Base-by-base conservation (phyloP, 1,140 invertebrate genomes). In the Microplitis mediator region DNA sequence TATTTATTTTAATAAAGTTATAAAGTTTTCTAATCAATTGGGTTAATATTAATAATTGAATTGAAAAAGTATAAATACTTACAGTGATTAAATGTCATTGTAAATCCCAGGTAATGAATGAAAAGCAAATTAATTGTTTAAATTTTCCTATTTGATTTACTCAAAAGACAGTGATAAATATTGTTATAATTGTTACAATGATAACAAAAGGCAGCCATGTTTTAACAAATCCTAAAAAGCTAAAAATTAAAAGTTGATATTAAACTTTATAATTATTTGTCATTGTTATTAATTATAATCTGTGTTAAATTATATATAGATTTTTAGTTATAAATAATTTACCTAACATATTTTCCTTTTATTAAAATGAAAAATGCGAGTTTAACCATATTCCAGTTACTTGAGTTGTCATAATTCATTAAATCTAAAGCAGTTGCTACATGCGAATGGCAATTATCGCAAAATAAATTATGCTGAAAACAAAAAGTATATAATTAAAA, bases 381-480 rank as follows among this genome's bases (percentile, higher is more conserved):
- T 82, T 95, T 95, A 0, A 98, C 90, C 97, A 98, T 98, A 81
- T 98, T 98, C 95, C 96, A 99, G 34, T 88, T 91, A 6, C 85
- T 90, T 61, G 90, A 92, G 61, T 91, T 90, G 69, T 93, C 87
- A 82, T 98, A 99, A 32, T 90, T 88, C 97, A 99, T 99, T 60
- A 94, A 85, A 82, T 97, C 97, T n/a, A 99, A 87, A 3, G 98
- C 97, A 72, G 91, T 93, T 0, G 97, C 97, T 58, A 98, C 97
- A 88, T 99, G 97, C 0, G 97, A 99, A 86, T 99, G 98, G 81
- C 98, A 99, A 86, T 99, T 99, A 84, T 99, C 98, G 86, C 96
- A 98, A 78, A 92, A 95, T 74, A 99, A 87, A 84, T 98, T 99
- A 81, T 99, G 98, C 94, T 95, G 86, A 75, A 87, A 85, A 23